phyloP scores from a whole-genome alignment of 2,888 invertebrate species.

The Agriopis leucophaearia region DNA sequence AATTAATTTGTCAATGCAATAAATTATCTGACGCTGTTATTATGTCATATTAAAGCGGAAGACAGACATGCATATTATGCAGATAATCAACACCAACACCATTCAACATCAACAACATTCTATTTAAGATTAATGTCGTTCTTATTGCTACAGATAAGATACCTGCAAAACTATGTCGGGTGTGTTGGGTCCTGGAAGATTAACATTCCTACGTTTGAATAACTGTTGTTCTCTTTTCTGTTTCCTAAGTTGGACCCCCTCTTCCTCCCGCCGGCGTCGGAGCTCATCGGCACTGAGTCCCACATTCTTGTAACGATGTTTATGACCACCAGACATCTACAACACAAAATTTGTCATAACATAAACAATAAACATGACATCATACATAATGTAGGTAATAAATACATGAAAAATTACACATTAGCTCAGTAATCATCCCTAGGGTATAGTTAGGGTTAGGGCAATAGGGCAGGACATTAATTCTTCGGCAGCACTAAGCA shows the following conservation, averaged over 20 bases:
- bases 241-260: conserved; percentile 97
- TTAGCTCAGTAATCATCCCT: neutral
- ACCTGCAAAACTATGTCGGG: conserved; percentile 76
- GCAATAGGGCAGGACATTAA: neutral
- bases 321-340: conserved; percentile 94
- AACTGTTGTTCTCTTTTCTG: conserved; percentile 98
- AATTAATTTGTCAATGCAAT: too few relatives aligned
- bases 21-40: too few relatives aligned
- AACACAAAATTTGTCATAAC: conserved; percentile 11
- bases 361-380: conserved; percentile 2
- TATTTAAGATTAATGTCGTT: neutral
- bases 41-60: too few relatives aligned
- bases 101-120: neutral
- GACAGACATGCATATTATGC: too few relatives aligned
- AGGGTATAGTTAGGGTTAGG: neutral
- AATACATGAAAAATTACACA: neutral
- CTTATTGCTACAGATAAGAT: conserved; percentile 33
- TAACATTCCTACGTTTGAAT: conserved; percentile 96
- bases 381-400: neutral
- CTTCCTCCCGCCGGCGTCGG: conserved; percentile 96
- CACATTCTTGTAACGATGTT: conserved; percentile 97
- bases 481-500: neutral
- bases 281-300: conserved; percentile 97
- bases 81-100: too few relatives aligned
- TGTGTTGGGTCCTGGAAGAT: conserved; percentile 70